Evolutionary conservation across 2,113 vertebrate species (phyloP).

Genomic region (Balaeniceps rex): DNA sequence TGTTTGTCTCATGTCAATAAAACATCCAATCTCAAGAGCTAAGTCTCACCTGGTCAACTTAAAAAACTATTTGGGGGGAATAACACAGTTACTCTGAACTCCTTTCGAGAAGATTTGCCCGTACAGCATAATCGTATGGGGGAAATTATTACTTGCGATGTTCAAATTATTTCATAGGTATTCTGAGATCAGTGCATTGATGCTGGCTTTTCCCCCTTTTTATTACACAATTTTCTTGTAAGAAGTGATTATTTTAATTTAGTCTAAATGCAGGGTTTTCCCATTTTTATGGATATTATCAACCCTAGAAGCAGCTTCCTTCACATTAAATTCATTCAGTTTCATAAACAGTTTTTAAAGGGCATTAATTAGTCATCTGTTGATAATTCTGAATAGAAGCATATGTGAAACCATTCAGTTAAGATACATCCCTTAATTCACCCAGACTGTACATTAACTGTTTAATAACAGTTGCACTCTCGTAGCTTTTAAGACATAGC

Average conservation of each 20-base stretch:
- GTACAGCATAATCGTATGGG: neutral
- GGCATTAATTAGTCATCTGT: constrained; percentile 38
- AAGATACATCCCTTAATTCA: constrained; percentile 8
- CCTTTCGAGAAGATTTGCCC: neutral
- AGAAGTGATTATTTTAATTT: neutral
- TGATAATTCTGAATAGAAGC: constrained; percentile 21
- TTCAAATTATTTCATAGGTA: neutral
- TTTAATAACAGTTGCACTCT: neutral
- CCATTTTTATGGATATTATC: neutral
- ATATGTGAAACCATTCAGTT: neutral
- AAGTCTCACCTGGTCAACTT: neutral
- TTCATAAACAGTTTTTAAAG: constrained; percentile 14
- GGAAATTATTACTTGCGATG: neutral
- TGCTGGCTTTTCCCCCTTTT: neutral
- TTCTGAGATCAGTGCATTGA: neutral
- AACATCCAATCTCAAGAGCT: neutral
- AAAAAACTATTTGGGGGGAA: neutral
- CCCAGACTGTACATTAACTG: neutral
- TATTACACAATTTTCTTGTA: neutral
- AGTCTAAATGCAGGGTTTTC: neutral
- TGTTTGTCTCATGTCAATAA: neutral
- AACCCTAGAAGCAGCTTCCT: neutral
- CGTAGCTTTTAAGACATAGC: neutral
- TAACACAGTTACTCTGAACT: neutral
- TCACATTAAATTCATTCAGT: neutral